Conservation (phyloP, 2,888 invertebrate species). For the Cataglyphis albicans region DNA sequence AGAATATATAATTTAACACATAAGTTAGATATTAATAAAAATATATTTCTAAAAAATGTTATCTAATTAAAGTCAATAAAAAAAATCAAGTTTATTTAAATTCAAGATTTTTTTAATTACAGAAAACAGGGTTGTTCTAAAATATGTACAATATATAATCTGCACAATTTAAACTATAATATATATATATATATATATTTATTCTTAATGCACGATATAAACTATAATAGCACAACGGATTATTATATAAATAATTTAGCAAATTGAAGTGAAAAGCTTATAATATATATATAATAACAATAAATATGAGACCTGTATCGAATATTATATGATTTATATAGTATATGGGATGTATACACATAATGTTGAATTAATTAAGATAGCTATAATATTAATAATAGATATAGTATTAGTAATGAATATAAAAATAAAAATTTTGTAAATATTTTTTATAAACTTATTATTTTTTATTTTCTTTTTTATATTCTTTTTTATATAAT, state of each 20-base stretch:
- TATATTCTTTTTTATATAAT: no score
- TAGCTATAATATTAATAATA: neutral
- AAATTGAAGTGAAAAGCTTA: slow-evolving; percentile 11
- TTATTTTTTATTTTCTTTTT: neutral
- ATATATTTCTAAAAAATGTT: neutral
- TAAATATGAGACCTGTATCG: neutral
- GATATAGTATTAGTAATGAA: neutral
- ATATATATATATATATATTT: neutral
- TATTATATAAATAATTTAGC: slow-evolving; percentile 16
- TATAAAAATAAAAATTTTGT: neutral
- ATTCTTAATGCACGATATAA: neutral
- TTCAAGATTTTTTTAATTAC: neutral
- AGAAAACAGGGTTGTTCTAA: neutral
- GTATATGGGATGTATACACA: no score
- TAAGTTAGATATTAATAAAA: neutral
- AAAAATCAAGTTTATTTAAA: neutral
- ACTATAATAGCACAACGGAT: slow-evolving; percentile 5
- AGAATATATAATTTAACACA: neutral
- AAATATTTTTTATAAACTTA: neutral
- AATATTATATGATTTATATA: slow-evolving; percentile 6
- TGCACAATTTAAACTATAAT: neutral
- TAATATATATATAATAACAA: neutral
- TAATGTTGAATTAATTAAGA: neutral
- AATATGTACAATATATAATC: neutral
- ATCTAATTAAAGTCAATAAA: neutral